Conservation (phyloP, 2,113 vertebrate species). For the Pelvicachromis taeniatus region DNA sequence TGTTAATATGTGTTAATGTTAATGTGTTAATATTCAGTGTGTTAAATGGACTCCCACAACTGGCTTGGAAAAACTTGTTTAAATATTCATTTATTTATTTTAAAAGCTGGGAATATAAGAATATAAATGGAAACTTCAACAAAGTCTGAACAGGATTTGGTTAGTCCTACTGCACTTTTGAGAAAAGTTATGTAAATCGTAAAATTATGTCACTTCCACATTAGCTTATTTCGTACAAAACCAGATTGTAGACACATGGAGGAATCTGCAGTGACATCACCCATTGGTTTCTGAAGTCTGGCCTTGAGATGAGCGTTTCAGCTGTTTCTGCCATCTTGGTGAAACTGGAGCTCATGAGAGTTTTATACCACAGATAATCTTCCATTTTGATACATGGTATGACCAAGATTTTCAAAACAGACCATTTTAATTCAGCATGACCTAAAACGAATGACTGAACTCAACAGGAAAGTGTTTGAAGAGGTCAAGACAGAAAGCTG, state of each 20-base stretch:
- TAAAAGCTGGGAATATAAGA: neutral
- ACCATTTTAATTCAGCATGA: neutral
- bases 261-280: neutral
- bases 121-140: neutral
- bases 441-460: neutral
- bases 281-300: neutral
- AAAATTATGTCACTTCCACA: neutral
- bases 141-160: neutral
- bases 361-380: neutral
- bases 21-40: neutral
- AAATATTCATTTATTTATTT: neutral
- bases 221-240: neutral
- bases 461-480: neutral
- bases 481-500: neutral
- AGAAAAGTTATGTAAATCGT: neutral
- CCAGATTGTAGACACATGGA: neutral
- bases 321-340: neutral
- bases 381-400: neutral
- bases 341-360: neutral
- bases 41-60: neutral
- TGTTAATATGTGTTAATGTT: neutral
- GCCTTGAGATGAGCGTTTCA: neutral
- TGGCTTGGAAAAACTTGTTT: neutral
- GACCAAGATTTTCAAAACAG: neutral
- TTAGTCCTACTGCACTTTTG: neutral